Percentiles rank a stretch among this genome's conserved stretches.
phyloP scores from a whole-genome alignment of 2,113 vertebrate genomes.

The Sialia sialis region DNA sequence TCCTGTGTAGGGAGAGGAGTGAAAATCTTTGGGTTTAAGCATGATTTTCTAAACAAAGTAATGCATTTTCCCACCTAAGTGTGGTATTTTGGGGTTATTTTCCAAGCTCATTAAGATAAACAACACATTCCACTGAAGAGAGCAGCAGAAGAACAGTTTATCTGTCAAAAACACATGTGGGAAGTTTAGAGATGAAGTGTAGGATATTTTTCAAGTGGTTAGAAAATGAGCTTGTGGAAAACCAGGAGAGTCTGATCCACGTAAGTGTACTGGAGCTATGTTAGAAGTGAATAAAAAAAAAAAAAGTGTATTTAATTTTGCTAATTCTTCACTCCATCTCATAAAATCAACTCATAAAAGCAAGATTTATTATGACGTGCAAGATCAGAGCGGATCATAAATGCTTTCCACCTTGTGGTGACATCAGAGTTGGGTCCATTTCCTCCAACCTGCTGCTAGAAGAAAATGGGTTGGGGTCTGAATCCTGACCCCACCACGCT shows the following conservation, averaged over 20 bases:
- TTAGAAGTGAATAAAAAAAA: background rate
- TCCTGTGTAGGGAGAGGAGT: background rate
- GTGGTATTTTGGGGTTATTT: background rate
- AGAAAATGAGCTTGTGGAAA: background rate
- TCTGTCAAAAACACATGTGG: constrained; percentile 17
- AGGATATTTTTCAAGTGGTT: background rate
- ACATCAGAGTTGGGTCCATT: background rate
- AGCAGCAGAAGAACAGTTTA: background rate
- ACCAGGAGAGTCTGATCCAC: background rate
- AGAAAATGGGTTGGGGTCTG: background rate
- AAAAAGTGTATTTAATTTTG: background rate
- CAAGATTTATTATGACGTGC: background rate
- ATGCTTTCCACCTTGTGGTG: background rate
- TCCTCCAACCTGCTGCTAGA: background rate
- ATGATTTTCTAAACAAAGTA: background rate
- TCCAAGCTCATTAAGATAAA: background rate
- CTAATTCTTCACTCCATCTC: background rate
- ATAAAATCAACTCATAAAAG: background rate
- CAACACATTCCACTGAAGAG: background rate
- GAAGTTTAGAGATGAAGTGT: background rate
- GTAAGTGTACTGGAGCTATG: background rate
- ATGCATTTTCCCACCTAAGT: background rate
- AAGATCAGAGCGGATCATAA: background rate
- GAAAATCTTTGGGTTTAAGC: background rate
- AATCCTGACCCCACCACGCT: background rate